Conservation (phyloP, 2,888 invertebrate genomes). For the Apamea sordens region DNA sequence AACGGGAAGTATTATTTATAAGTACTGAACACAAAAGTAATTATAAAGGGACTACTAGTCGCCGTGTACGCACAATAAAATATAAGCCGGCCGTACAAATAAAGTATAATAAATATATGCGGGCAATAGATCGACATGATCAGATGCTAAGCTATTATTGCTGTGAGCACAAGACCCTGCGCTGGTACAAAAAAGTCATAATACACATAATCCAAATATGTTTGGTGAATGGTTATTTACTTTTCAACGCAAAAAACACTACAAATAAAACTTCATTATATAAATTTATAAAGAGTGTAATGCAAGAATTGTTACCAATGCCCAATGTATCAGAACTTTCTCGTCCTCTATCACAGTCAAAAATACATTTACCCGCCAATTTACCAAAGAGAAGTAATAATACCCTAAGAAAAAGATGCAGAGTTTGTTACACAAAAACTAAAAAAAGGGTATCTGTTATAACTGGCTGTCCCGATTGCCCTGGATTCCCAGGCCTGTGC, state of each 20-base stretch:
- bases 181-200: constrained; percentile 59
- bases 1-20: constrained; percentile 61
- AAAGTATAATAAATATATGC: constrained; percentile 61
- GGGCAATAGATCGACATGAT: constrained; percentile 56
- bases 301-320: constrained; percentile 49
- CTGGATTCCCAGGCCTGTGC: constrained; percentile 52
- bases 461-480: constrained; percentile 53
- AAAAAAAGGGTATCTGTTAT: constrained; percentile 45
- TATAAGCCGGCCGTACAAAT: constrained; percentile 62
- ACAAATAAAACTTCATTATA: constrained; percentile 49
- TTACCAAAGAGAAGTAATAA: constrained; percentile 48
- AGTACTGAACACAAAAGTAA: constrained; percentile 61
- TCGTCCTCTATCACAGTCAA: constrained; percentile 47
- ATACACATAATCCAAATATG: constrained; percentile 54
- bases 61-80: constrained; percentile 63
- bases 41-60: constrained; percentile 63
- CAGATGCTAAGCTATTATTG: constrained; percentile 57
- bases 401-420: constrained; percentile 52
- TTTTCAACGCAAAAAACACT: constrained; percentile 46
- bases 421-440: constrained; percentile 51
- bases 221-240: constrained; percentile 39
- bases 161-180: constrained; percentile 52
- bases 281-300: constrained; percentile 45
- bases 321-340: constrained; percentile 48
- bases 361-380: constrained; percentile 52